Base-by-base conservation (phyloP, 2,113 vertebrate species). In the Phylloscopus trochilus region DNA sequence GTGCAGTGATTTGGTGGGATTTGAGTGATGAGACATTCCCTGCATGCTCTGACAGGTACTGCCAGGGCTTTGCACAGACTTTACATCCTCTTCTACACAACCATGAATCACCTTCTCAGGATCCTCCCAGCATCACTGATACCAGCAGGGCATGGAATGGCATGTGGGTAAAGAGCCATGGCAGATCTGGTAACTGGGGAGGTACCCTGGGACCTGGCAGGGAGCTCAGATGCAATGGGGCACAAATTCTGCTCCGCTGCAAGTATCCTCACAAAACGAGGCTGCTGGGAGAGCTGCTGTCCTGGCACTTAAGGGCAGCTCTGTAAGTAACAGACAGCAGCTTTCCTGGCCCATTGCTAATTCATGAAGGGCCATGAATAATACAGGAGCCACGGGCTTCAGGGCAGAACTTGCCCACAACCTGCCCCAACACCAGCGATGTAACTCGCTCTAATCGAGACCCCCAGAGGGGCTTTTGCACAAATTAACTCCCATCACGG, bases 311-410 rank as follows among this genome's bases (percentile, higher is more conserved):
- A 20, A 30, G 55, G 75, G 52, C 69, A 91, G 90, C 68, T 64
- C 53, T 72, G 23, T 64, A 81, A 90, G 96, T 69, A 95, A 97
- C 2, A 93, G 95, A 90, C 74, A 11, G 60, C 70, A 87, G 92
- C 89, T 76, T 89, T 93, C 80, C 92, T 1, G 0, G 63, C 15
- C 93, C 82, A 95, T 97, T 84, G 95, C 76, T 97, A 97, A 98
- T 97, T 95, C 89, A 97, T 91, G 80, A 80, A 19, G 68, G 49
- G 4, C n/a, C 70, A 89, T 97, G 89, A 98, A 97, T 96, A 97
- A 97, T 84, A 85, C 46, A 97, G 92, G 41, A 96, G 91, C 94
- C 83, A 56, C 16, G 6, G 18, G 92, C 88, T 95, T 56, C 68
- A 76, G 90, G 74, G 90, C 82, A 85, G 86, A 96, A 92, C 93